Base-by-base conservation (phyloP, 2,888 invertebrate genomes). In the Apodemia mormo region DNA sequence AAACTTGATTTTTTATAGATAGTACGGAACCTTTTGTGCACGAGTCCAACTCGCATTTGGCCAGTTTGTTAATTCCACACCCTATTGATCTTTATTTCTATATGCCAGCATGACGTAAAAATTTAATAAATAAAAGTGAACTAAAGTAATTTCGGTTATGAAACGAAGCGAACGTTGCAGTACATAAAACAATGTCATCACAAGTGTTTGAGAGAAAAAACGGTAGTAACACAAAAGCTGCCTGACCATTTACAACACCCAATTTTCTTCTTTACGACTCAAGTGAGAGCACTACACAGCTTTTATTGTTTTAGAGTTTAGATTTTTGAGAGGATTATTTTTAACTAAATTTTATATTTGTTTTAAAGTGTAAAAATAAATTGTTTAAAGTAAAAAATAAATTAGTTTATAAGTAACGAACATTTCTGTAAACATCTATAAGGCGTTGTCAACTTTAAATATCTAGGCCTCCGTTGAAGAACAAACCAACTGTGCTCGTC, bases 231-330 rank as follows among this genome's bases (percentile, higher is more conserved):
- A 61, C 61, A 61, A 61, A 61, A 61, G 30, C 58, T 58, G 61
- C 33, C 14, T 61, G 61, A 61, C 61, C 61, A 14, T 33, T 61
- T 61, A 61, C 61, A 29, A 61, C 58, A 61, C 29, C 58, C 58
- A 61, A 61, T 61, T 61, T 61, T 61, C 58, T 12, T 61, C 30
- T 61, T 61, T 61, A 61, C 58, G 29, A 33, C 58, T 12, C 58
- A 30, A 61, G 58, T 12, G 58, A 61, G 58, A 61, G 58, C 58
- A 12, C 33, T 61, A 61, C 58, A 58, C 9, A 10, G 58, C 30
- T 58, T 58, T 58, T 45, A 45, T 45, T 45, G 12, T 45, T 45
- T 45, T 12, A 2, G 45, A 12, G 10, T 45, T 45, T 3, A 45
- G 2, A 12, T 45, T 12, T 45, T 45, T 43, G 43, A 9, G 10